These are phyloP conservation scores for Galeopterus variegatus DNA, from an alignment of 2,113 vertebrate genomes.

Conservation along the genomic window DNA sequence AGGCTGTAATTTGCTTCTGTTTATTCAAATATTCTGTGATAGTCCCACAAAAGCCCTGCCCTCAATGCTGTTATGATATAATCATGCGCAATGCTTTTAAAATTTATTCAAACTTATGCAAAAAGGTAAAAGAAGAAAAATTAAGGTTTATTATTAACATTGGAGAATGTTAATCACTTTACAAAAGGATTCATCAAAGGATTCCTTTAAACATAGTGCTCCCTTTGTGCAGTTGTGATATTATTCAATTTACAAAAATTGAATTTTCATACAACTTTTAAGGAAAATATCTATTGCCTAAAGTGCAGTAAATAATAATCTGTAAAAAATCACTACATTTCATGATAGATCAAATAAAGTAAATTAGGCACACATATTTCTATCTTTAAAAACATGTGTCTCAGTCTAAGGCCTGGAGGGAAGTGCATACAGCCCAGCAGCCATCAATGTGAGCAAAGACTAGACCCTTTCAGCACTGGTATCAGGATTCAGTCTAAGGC, in stretches of 20 bases:
- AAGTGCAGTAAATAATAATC: neutral
- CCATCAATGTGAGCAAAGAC: no score
- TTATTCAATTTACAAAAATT: slow-evolving; percentile 28
- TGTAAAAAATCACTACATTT: slow-evolving; percentile 14
- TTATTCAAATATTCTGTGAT: neutral
- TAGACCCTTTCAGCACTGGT: no score
- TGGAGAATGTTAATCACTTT: neutral
- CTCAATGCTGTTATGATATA: neutral
- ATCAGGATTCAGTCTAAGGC: no score
- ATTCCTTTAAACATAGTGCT: neutral
- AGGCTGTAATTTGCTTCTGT: neutral
- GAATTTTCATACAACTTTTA: neutral
- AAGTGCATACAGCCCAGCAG: no score
- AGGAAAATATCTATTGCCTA: neutral
- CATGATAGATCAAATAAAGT: neutral
- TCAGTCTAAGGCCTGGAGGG: no score
- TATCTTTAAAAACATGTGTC: neutral
- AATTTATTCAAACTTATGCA: neutral
- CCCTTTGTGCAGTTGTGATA: neutral
- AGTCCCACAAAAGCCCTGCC: neutral
- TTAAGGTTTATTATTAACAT: neutral
- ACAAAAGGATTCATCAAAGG: neutral
- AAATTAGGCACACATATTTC: neutral
- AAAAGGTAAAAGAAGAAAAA: slow-evolving; percentile 31
- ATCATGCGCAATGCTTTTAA: neutral